These are phyloP conservation scores for Petrophora chlorosata DNA, from an alignment of 2,888 invertebrate species.

Conservation along the genomic window DNA sequence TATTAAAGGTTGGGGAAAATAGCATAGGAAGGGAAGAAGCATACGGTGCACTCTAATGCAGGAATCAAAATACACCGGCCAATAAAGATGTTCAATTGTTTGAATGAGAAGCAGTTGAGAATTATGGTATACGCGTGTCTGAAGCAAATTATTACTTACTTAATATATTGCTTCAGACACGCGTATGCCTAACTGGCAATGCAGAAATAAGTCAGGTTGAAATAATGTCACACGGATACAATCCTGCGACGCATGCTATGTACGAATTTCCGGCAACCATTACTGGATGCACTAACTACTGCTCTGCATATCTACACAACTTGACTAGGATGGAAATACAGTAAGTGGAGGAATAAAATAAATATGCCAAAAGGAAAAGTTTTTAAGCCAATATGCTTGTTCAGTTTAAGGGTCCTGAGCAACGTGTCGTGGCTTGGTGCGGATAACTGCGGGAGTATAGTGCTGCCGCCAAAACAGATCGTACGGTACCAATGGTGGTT, in stretches of 20 bases:
- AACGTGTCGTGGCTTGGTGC: constrained; percentile 70
- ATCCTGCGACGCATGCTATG: constrained; percentile 65
- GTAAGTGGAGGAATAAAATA: constrained; percentile 42
- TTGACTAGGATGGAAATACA: constrained; percentile 76
- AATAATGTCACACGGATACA: constrained; percentile 72
- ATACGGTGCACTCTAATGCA: too few relatives aligned
- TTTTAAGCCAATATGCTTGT: too few relatives aligned
- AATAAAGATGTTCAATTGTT: too few relatives aligned
- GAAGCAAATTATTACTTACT: too few relatives aligned
- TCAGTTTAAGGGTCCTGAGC: constrained; percentile 68
- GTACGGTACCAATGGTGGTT: constrained; percentile 75
- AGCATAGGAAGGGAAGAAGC: too few relatives aligned
- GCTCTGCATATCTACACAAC: constrained; percentile 71
- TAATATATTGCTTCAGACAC: constrained; percentile 47
- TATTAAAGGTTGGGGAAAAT: too few relatives aligned
- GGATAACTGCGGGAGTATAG: constrained; percentile 61
- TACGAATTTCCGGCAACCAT: constrained; percentile 75
- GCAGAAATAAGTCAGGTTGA: constrained; percentile 71
- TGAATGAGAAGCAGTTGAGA: too few relatives aligned
- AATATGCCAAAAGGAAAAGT: too few relatives aligned
- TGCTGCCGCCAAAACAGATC: constrained; percentile 70
- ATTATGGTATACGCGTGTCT: too few relatives aligned
- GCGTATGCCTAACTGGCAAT: constrained; percentile 63
- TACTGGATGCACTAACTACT: constrained; percentile 72
- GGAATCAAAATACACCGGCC: too few relatives aligned